Conservation (phyloP, 2,797 vertebrate species). For the Tenualosa thibaudeaui region DNA sequence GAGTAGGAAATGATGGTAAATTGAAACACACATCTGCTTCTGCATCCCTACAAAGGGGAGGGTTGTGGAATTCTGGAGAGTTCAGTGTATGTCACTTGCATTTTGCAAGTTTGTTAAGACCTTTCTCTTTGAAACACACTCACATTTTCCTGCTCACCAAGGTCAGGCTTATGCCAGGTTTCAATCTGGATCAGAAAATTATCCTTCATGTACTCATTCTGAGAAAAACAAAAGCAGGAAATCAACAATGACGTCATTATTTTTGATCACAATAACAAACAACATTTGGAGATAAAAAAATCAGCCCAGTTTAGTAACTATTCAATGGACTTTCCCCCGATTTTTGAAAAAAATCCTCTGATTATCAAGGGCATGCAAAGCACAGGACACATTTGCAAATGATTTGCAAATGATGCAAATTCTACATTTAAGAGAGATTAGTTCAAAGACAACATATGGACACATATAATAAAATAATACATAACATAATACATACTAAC, state of each 20-base stretch:
- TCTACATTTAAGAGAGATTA: too few relatives aligned
- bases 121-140: conserved; percentile 62
- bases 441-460: not conserved
- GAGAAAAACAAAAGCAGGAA: conserved; percentile 38
- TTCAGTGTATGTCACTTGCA: not conserved
- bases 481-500: too few relatives aligned
- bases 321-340: too few relatives aligned
- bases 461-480: too few relatives aligned
- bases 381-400: too few relatives aligned
- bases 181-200: conserved; percentile 93
- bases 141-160: conserved; percentile 90
- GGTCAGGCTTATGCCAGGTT: conserved; percentile 96
- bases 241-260: too few relatives aligned
- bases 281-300: too few relatives aligned
- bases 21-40: not conserved
- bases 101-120: not conserved
- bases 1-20: not conserved
- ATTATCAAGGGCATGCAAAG: too few relatives aligned
- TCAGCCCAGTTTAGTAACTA: too few relatives aligned
- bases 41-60: not conserved
- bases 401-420: too few relatives aligned
- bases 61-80: not conserved
- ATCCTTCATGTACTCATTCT: conserved; percentile 94
- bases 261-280: not conserved
- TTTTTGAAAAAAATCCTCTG: too few relatives aligned